Base-by-base conservation (phyloP, 2,888 invertebrate species). In the Calameuta filiformis region DNA sequence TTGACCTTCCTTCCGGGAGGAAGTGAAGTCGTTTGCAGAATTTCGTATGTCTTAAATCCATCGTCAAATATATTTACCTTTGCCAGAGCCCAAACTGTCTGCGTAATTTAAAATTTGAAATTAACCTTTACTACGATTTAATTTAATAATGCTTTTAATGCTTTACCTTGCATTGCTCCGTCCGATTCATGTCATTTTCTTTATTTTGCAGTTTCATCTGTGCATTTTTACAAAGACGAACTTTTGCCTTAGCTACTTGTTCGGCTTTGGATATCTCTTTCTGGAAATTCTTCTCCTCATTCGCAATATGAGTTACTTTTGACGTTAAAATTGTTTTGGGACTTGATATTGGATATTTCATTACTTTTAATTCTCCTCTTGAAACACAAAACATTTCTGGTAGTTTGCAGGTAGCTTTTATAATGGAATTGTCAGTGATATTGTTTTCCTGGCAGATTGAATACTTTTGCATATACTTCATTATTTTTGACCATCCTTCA, bases 31-130 rank as follows among this genome's bases (percentile, higher is more conserved):
- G 71, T 71, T 71, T 71, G 31, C 34, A 71, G 34, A 15, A 71
- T 71, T 31, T 71, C 71, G 23, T 34, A 71, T 34, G 71, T 33
- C 3, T 34, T 31, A 71, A 33, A 71, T 33, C 71, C 71, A 71
- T 71, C 71, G 15, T 71, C 30, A 34, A 71, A 71, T 31, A 71
- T 23, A 34, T 71, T 71, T 33, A 71, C 71, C 30, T 30, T 30
- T 30, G 71, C 71, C 71, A 71, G 71, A 33, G 71, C 71, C 71
- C 71, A 71, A 15, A 71, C 71, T 71, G 34, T 71, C 71, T 71
- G 71, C 23, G 56, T 56, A 23, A 56, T 56, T 56, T 0, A 56
- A 56, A 56, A 2, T 23, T 23, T 23, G 9, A 56, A 56, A 56
- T 56, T 56, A 6, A 56, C 9, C 56, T 23, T 56, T 23, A 56